Conservation (phyloP, 2,888 invertebrate genomes). For the Polyommatus iphigenia region DNA sequence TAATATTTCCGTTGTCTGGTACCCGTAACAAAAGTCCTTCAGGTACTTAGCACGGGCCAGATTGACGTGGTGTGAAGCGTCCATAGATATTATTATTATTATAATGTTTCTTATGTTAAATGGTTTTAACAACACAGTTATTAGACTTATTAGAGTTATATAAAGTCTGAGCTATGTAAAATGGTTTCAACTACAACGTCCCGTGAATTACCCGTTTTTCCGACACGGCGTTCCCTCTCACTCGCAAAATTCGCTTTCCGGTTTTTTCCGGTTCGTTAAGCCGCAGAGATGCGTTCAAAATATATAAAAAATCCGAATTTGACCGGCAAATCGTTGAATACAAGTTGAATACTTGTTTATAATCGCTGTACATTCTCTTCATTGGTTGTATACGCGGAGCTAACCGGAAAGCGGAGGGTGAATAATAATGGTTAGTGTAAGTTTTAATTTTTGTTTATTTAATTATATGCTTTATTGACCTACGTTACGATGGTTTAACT, state of each 20-base stretch:
- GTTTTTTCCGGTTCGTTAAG: conserved; percentile 28
- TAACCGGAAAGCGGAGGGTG: not conserved
- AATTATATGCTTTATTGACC: no score
- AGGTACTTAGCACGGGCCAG: no score
- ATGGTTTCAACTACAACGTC: not conserved
- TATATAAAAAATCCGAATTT: conserved; percentile 29
- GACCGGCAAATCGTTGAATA: conserved; percentile 7
- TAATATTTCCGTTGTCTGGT: no score
- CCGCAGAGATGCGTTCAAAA: conserved; percentile 29
- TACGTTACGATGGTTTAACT: no score
- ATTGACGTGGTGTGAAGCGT: no score
- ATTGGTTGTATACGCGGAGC: not conserved
- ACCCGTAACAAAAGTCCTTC: no score
- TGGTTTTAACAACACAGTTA: no score
- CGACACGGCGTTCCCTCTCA: conserved; percentile 5
- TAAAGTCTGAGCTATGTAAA: not conserved
- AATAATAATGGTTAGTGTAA: no score
- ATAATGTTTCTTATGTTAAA: no score
- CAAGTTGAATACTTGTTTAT: conserved; percentile 23
- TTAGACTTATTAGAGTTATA: no score
- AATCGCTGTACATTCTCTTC: not conserved
- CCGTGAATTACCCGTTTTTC: not conserved
- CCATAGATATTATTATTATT: no score
- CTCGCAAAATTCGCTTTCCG: conserved; percentile 20
- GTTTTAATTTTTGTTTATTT: no score